Base-by-base conservation (phyloP, 2,888 invertebrate genomes). In the Hedychridium roseum region DNA sequence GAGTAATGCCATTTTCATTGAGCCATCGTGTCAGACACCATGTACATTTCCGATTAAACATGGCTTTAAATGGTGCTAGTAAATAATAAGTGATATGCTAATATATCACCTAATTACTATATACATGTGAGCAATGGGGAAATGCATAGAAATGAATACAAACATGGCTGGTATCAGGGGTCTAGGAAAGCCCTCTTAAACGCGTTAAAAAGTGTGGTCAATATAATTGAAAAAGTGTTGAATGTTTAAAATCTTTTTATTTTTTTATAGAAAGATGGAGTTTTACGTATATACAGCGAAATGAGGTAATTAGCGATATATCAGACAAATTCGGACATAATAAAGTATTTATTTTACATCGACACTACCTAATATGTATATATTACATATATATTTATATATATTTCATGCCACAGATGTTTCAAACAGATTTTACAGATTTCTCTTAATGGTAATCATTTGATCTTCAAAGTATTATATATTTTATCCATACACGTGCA, bases 31-130 rank as follows among this genome's bases (percentile, higher is more conserved):
- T 5, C 9, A 6, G 5, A 6, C 23, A 23, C 23, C 9, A 23
- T 23, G 47, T 48, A 49, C 55, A 57, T 54, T 49, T 45, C 45
- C 50, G 48, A 53, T 50, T 49, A 31, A 32, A 28, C 30, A 55
- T 57, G 49, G 57, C 55, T 57, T 60, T 60, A 35, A 57, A 63
- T 62, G 68, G 70, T 70, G 70, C 70, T 70, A 66, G 52, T 56
- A 52, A 50, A 43, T 60, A 60, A 50, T 66, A 57, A 57, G 66
- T 55, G 57, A 51, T 59, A 54, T 51, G 17, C 47, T 44, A 32
- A 39, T 43, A 28, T 41, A 36, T 54, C 49, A 46, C 54, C 14
- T 46, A 41, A 9, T 38, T 50, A 31, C 47, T 43, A 15, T 48
- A 49, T 37, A 30, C 20, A 39, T 27, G 36, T 50, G 37, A 21